Base-by-base conservation (phyloP, 2,797 vertebrate genomes). In the Tenualosa thibaudeaui region DNA sequence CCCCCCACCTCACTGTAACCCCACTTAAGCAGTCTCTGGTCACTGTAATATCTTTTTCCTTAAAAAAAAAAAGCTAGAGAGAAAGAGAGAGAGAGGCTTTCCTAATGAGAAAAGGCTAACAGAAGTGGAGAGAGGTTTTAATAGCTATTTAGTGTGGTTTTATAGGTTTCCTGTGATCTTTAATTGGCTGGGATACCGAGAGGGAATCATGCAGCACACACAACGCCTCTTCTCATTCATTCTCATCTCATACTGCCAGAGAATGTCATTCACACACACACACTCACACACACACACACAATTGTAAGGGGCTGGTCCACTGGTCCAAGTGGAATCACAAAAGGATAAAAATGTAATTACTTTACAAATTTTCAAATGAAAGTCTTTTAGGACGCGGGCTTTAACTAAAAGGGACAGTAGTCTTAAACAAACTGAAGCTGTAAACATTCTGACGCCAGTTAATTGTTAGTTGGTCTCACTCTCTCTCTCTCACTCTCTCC, bases 391-490 rank as follows among this genome's bases (percentile, higher is more conserved):
- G 71, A 78, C 85, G 85, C 86, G 71, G 62, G 83, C 62, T 83
- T 83, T 56, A 78, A 88, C 84, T 86, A 86, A 81, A 82, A 87
- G 85, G 83, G 54, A 81, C 83, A 53, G 81, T 26, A 60, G 37
- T 86, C 87, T 91, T 94, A 94, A 95, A 94, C 91, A 94, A 94
- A 94, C 87, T 92, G 90, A 84, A 89, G 86, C 91, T 91, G 89
- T 93, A 96, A 96, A 95, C 91, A 96, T 92, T 93, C 91, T 85
- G 93, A 94, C 89, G 91, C 90, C 94, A 94, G 91, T 92, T 96
- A 95, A 96, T 94, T 95, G 93, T 91, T 94, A 92, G 83, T 82
- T 93, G 88, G 91, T 96, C 94, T 95, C 82, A 85, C n/a, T 81
- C 31, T 87, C 5, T 83, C 51, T 81, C 43, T 50, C 62, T 17